phyloP scores from a whole-genome alignment of 2,113 vertebrate genomes.

The Percopsis transmontana region DNA sequence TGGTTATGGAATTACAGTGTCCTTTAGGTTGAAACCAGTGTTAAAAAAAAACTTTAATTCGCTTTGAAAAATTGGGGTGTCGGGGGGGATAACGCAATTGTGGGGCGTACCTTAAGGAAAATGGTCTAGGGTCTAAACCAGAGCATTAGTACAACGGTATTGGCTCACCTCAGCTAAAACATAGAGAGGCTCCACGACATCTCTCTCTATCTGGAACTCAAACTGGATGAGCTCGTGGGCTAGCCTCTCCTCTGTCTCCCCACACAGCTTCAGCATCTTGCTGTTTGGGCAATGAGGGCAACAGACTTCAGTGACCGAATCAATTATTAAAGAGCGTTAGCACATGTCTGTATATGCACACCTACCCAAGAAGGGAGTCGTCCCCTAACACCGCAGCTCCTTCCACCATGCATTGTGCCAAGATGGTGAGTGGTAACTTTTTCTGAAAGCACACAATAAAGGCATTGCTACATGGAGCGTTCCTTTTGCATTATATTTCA shows the following conservation, averaged over 20 bases:
- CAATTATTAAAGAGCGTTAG: conserved; percentile 42
- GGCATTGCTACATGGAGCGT: not conserved
- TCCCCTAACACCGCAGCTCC: conserved; percentile 92
- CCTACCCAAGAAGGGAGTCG: conserved; percentile 92
- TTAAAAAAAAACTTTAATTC: no score
- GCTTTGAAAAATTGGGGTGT: no score
- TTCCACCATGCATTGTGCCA: conserved; percentile 95
- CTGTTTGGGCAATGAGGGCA: conserved; percentile 71
- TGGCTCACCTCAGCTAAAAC: conserved; percentile 88
- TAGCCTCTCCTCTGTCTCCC: conserved; percentile 92
- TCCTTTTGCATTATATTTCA: not conserved
- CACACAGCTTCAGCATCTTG: conserved; percentile 94
- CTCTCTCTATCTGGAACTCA: conserved; percentile 92
- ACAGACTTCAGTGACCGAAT: conserved; percentile 33
- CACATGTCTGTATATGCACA: not conserved
- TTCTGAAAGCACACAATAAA: conserved; percentile 79
- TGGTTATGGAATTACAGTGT: no score
- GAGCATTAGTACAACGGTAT: not conserved
- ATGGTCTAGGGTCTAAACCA: not conserved
- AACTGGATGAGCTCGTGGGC: conserved; percentile 96
- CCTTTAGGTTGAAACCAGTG: no score
- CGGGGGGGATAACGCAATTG: no score
- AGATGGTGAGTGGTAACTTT: conserved; percentile 90
- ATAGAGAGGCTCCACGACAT: conserved; percentile 94
- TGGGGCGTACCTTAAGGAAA: no score